Evolutionary conservation across 2,113 vertebrate genomes (phyloP).

Genomic region (Elephas maximus): DNA sequence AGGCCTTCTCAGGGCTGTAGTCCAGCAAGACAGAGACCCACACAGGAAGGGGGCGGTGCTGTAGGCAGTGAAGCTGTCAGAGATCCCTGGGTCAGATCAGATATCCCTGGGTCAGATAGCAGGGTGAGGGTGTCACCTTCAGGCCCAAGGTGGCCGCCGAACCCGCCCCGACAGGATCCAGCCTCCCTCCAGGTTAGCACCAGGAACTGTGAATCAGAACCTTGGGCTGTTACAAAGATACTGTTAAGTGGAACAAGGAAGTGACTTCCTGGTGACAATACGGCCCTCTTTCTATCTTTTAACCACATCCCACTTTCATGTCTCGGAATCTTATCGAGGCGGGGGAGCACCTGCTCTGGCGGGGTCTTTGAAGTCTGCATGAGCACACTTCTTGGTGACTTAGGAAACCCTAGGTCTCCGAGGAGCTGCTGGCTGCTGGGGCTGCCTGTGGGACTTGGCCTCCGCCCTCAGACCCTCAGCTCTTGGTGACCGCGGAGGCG

Average conservation of each 20-base stretch:
- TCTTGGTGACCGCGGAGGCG: not conserved
- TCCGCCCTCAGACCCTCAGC: not conserved
- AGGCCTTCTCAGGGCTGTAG: not conserved
- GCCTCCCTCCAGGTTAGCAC: not conserved
- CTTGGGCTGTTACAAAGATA: not conserved
- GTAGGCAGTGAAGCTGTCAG: accelerated
- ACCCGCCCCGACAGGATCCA: no score
- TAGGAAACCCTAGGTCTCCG: not conserved
- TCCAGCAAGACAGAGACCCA: not conserved
- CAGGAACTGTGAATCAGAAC: not conserved
- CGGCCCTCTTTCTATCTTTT: not conserved
- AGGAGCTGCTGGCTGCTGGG: not conserved
- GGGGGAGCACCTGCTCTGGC: not conserved
- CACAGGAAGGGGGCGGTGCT: accelerated
- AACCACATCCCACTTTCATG: not conserved
- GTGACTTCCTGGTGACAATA: not conserved
- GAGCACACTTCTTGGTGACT: not conserved
- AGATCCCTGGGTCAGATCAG: not conserved
- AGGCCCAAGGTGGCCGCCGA: no score
- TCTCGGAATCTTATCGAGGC: not conserved
- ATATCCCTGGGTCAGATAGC: not conserved
- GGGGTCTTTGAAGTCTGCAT: not conserved
- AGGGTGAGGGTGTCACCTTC: not conserved
- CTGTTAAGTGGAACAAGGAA: not conserved
- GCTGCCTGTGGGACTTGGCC: not conserved